Percentiles rank a stretch among this genome's conserved stretches.
Conservation (phyloP, 2,113 vertebrate genomes). For the Tringa solitaria region DNA sequence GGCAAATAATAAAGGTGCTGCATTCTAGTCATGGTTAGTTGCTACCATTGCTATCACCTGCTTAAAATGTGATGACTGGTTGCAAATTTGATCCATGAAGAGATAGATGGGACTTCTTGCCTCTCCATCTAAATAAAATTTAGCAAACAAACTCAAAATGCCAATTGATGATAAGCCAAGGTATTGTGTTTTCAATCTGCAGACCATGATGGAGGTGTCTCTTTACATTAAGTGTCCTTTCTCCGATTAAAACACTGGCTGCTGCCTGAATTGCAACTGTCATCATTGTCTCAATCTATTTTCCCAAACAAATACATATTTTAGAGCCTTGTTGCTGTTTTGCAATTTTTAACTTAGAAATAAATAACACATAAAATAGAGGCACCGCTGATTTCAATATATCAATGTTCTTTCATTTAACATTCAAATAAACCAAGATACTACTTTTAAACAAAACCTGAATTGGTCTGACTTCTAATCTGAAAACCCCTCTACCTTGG, state of each 20-base stretch:
- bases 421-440: background rate
- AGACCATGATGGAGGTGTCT: background rate
- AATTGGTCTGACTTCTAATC: background rate
- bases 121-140: background rate
- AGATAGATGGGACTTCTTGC: background rate
- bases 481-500: background rate
- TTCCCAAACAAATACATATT: background rate
- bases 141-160: background rate
- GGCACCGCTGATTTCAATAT: background rate
- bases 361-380: background rate
- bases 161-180: background rate
- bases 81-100: background rate
- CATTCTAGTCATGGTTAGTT: background rate
- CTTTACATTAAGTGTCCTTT: background rate
- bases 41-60: background rate
- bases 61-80: background rate
- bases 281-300: background rate
- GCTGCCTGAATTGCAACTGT: background rate
- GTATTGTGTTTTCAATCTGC: background rate
- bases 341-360: background rate
- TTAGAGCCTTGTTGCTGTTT: background rate
- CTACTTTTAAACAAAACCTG: background rate
- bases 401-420: background rate
- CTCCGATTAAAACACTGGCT: background rate
- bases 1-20: background rate